Percentiles rank a stretch among this genome's conserved stretches.
Conservation (phyloP, 2,888 invertebrate genomes). For the Pecten maximus region DNA sequence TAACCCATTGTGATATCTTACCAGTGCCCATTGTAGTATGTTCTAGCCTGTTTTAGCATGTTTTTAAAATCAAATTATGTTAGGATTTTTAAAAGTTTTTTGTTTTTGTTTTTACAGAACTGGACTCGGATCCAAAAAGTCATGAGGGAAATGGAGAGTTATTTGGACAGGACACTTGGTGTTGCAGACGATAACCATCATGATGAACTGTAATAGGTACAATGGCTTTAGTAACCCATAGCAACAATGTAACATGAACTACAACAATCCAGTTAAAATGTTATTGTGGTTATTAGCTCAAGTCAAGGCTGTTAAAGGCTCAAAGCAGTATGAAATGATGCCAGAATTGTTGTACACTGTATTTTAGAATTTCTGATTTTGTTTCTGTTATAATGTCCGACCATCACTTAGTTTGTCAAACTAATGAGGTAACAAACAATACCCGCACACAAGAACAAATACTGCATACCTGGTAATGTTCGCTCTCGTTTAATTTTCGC, state of each 20-base stretch:
- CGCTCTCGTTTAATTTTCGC: too few relatives aligned
- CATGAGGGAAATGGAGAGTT: slow-evolving; percentile 39
- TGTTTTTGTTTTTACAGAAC: slow-evolving; percentile 17
- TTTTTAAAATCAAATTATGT: not conserved
- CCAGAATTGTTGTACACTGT: too few relatives aligned
- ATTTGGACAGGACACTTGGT: slow-evolving; percentile 35
- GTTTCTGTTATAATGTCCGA: too few relatives aligned
- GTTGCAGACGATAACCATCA: not conserved
- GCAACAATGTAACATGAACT: not conserved
- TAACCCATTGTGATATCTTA: not conserved
- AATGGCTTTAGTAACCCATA: not conserved
- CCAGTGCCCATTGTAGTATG: not conserved
- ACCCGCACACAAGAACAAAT: too few relatives aligned
- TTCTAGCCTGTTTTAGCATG: not conserved
- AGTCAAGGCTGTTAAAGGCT: not conserved
- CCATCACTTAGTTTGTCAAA: too few relatives aligned
- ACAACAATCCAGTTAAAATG: not conserved
- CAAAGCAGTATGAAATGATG: too few relatives aligned
- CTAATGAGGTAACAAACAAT: too few relatives aligned
- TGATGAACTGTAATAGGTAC: not conserved
- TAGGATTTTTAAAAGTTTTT: too few relatives aligned
- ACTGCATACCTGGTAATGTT: too few relatives aligned
- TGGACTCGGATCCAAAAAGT: slow-evolving; percentile 41
- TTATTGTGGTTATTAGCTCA: not conserved
- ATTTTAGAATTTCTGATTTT: too few relatives aligned